These are phyloP conservation scores for Premnoplex brunnescens DNA, from an alignment of 2,797 vertebrate species.

Conservation along the genomic window DNA sequence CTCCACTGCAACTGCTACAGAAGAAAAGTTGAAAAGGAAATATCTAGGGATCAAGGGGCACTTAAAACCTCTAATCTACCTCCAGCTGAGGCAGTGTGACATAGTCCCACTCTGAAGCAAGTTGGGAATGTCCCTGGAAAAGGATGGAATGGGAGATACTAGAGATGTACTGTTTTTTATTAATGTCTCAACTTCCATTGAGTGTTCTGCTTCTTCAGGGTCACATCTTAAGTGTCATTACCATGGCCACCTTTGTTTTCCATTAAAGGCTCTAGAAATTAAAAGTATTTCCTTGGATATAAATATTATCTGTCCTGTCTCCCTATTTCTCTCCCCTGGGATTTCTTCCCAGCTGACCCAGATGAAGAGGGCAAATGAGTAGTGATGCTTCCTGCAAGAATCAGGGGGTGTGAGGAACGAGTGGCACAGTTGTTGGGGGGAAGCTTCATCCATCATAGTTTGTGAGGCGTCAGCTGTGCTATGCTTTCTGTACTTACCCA, in stretches of 20 bases:
- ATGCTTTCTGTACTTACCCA: background rate
- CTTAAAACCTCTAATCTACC: background rate
- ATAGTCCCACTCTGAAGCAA: constrained; percentile 3
- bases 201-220: background rate
- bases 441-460: background rate
- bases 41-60: constrained; percentile 19
- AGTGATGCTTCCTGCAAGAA: background rate
- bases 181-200: background rate
- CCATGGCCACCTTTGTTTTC: background rate
- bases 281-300: background rate
- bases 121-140: background rate
- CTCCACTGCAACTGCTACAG: background rate
- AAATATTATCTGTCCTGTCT: background rate
- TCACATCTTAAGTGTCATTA: background rate
- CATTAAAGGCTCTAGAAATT: background rate
- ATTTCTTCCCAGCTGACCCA: background rate
- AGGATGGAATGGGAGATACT: background rate
- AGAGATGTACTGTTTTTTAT: background rate
- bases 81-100: background rate
- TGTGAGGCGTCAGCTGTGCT: background rate
- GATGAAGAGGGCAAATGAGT: background rate
- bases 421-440: background rate
- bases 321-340: background rate
- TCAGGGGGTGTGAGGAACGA: background rate
- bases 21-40: constrained; percentile 21